Conservation (phyloP, 2,113 vertebrate species). For the Agelaius tricolor region DNA sequence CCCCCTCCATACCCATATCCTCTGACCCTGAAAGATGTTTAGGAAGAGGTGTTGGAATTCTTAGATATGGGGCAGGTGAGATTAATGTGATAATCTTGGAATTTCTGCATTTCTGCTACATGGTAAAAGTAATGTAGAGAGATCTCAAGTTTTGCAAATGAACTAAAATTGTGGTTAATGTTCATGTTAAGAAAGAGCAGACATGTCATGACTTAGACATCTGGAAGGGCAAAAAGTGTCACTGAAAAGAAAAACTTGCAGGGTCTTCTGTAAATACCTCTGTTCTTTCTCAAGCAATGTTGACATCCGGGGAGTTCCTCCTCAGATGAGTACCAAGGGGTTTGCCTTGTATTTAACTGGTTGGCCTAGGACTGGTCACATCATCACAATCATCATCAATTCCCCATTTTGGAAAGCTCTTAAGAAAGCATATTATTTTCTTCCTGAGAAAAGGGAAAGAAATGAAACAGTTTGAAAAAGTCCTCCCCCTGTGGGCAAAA, state of each 20-base stretch:
- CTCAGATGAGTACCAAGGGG: background rate
- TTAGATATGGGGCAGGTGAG: fast-evolving
- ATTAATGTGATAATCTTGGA: background rate
- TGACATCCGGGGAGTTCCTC: background rate
- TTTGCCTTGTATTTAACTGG: background rate
- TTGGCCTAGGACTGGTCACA: background rate
- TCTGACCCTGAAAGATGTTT: background rate
- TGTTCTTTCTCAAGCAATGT: background rate
- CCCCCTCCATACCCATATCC: fast-evolving
- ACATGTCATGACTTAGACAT: fast-evolving
- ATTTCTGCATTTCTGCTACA: background rate
- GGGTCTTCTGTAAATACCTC: background rate
- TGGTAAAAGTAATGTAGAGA: background rate
- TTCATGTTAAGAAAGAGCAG: background rate
- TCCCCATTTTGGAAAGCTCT: background rate
- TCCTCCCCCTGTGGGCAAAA: background rate
- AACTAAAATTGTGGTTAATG: background rate
- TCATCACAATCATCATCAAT: too few species aligned
- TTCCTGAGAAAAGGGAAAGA: background rate
- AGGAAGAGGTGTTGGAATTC: background rate
- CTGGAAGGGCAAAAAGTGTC: background rate
- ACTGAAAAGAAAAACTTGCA: background rate
- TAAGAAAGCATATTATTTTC: background rate
- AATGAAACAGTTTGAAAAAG: background rate
- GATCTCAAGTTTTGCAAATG: background rate